Evolutionary conservation across 2,888 invertebrate genomes (phyloP).

Genomic region (Xylota segnis): DNA sequence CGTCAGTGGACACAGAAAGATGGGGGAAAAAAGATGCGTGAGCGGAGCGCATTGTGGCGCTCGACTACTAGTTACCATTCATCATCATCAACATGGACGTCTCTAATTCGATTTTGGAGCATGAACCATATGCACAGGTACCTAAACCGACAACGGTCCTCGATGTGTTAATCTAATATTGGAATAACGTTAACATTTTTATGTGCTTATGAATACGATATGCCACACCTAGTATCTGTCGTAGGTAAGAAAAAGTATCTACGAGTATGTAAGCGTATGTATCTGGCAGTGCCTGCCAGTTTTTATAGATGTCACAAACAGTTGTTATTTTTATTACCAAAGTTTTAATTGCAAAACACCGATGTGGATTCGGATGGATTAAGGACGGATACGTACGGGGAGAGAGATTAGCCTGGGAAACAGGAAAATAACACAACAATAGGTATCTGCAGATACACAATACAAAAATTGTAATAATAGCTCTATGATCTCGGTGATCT

Average conservation of each 20-base stretch:
- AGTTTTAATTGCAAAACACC: constrained; percentile 72
- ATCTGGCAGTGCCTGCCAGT: constrained; percentile 27
- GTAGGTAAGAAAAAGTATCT: constrained; percentile 3
- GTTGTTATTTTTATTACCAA: constrained; percentile 60
- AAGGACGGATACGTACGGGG: constrained; percentile 15
- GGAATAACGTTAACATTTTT: constrained; percentile 68
- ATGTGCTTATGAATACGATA: constrained; percentile 48
- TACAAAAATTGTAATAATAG: constrained; percentile 66
- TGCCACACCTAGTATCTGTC: constrained; percentile 55
- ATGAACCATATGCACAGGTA: constrained; percentile 38
- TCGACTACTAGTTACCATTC: constrained; percentile 62
- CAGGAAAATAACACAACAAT: constrained; percentile 50
- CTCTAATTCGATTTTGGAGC: constrained; percentile 59
- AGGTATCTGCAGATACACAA: constrained; percentile 35
- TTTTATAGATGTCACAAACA: constrained; percentile 61
- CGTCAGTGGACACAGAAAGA: not conserved
- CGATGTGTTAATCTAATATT: constrained; percentile 70
- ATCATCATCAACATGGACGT: constrained; percentile 73
- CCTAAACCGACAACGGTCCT: constrained; percentile 40
- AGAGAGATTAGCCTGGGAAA: constrained; percentile 39
- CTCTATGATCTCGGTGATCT: constrained; percentile 46
- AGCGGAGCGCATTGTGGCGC: constrained; percentile 61
- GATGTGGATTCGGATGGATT: constrained; percentile 40
- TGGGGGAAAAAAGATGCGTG: constrained; percentile 34
- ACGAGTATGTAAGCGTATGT: not conserved